A percentile compares a stretch with the other conserved stretches of the same genome.
Evolutionary conservation across 2,888 invertebrate species (phyloP).

Genomic region (Cactoblastis cactorum): DNA sequence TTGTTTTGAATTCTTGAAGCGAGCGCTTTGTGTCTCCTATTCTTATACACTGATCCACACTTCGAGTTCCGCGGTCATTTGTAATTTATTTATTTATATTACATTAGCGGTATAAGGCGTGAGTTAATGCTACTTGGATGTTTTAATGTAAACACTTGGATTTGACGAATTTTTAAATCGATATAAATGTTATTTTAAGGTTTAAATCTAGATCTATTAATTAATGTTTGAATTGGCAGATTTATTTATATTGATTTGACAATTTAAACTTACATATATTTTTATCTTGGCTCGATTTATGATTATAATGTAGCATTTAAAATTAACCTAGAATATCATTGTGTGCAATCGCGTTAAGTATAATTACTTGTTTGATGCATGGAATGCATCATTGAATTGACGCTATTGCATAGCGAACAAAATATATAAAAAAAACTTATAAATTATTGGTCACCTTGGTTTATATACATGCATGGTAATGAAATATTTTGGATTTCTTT

Average conservation of each 20-base stretch:
- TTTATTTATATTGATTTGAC: not conserved
- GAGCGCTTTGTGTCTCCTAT: constrained; percentile 37
- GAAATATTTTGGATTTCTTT: constrained; percentile 17
- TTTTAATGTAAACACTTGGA: constrained; percentile 4
- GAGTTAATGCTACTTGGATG: not conserved
- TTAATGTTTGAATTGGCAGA: not conserved
- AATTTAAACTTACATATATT: not conserved
- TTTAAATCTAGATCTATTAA: constrained; percentile 6
- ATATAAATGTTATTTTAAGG: not conserved
- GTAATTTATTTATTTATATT: constrained; percentile 6
- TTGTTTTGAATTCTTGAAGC: constrained; percentile 7
- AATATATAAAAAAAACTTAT: constrained; percentile 2
- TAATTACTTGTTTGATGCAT: constrained; percentile 1
- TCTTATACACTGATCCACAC: constrained; percentile 1
- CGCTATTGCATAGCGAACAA: not conserved
- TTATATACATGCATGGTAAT: constrained; percentile 20
- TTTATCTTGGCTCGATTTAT: constrained; percentile 1
- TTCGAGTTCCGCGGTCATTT: not conserved
- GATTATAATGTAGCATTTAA: constrained; percentile 9
- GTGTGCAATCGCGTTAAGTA: not conserved
- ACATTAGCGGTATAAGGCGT: not conserved
- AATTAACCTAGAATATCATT: constrained; percentile 3
- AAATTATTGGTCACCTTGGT: not conserved
- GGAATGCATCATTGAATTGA: not conserved
- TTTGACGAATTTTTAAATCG: constrained; percentile 6